Percentiles rank a stretch among this genome's conserved stretches.
phyloP scores from a whole-genome alignment of 2,888 invertebrate species.

The Caradrina clavipalpis region DNA sequence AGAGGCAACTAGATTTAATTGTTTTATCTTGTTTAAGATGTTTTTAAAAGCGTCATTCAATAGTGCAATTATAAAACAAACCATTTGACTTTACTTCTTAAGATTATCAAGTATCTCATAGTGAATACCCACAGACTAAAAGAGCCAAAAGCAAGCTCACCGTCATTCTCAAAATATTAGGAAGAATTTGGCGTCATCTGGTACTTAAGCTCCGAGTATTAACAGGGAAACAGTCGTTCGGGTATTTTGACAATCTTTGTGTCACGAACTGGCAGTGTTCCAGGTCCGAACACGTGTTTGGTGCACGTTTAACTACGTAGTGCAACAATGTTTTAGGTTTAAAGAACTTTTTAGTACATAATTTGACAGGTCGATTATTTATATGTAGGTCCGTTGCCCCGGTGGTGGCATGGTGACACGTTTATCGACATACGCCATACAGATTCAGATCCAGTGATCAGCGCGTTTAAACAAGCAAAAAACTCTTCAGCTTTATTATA shows the following conservation, averaged over 20 bases:
- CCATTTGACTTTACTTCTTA: too few species aligned
- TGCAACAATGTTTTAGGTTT: conserved; percentile 34
- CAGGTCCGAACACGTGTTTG: conserved; percentile 41
- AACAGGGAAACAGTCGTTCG: conserved; percentile 29
- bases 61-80: too few species aligned
- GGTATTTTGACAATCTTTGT: conserved; percentile 51
- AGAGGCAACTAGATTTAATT: too few species aligned
- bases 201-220: conserved; percentile 15
- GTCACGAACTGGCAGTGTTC: conserved; percentile 35
- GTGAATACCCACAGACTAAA: too few species aligned
- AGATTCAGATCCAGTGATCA: too few species aligned
- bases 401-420: neutral
- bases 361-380: conserved; percentile 7
- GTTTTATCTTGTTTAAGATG: too few species aligned
- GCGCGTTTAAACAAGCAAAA: too few species aligned
- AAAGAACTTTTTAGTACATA: conserved; percentile 48
- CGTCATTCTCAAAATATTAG: conserved; percentile 3
- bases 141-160: neutral
- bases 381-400: neutral
- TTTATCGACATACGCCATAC: too few species aligned
- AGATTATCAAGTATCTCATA: too few species aligned
- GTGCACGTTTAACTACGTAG: conserved; percentile 26
- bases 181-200: conserved; percentile 8
- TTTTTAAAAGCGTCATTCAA: too few species aligned
- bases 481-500: too few species aligned